Evolutionary conservation across 2,888 invertebrate species (phyloP), one percentile per base, ranked within the genome.

Genomic region (Phrixothrix hirtus): DNA sequence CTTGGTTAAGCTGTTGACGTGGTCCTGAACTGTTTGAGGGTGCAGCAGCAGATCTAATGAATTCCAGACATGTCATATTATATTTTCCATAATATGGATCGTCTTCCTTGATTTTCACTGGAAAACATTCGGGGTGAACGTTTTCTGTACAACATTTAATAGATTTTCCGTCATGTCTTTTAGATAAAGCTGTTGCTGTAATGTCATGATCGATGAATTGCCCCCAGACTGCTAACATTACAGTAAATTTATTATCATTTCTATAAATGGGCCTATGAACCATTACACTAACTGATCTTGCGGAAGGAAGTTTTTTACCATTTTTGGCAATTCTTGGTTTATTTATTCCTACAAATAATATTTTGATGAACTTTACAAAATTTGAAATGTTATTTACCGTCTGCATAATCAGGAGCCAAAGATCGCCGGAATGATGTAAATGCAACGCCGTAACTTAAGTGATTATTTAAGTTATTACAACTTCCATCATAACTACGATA

Each of bases 151-250:
- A 90, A 69, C 92, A 92, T 0, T 88, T 81, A 6, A 92, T 83
- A 0, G 87, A 80, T 6, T 79, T 81, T 26, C 87, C 88, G 68
- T 90, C 85, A 43, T 77, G 74, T 75, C 88, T 86, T 67, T 86
- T 85, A 62, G 83, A 88, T 4, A 89, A 75, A 0, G 92, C 91
- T 0, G 92, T 92, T 3, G 91, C 88, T 0, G 92, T 91, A 45
- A 93, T 85, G 61, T 93, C 93, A 61, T 93, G 92, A 72, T 92
- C 92, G 9, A 93, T 68, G 74, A 94, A 92, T 76, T 93, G 92
- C 0, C 92, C 93, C 82, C 91, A 93, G 2, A 92, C 88, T 0
- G 92, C 92, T 54, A 92, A 71, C 87, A 93, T 88, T 0, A 90
- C 88, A 0, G 90, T 87, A 70, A 92, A 89, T 59, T 83, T 78